phyloP scores from a whole-genome alignment of 1,140 invertebrate species.

The Drosophila takahashii region DNA sequence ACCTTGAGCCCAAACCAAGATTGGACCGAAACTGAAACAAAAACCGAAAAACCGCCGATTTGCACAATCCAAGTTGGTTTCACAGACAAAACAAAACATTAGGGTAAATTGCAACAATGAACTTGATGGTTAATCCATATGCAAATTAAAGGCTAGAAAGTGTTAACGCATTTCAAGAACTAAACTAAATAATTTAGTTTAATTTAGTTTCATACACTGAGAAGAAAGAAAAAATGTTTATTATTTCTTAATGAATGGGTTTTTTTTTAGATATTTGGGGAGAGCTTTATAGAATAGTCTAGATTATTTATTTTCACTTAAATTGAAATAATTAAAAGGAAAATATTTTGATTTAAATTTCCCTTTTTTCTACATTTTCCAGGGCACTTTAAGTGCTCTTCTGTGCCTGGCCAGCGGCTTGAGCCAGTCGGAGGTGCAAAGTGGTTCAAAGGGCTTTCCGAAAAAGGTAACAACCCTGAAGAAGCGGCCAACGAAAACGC shows the following conservation, averaged over 20 bases:
- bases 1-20: conserved; percentile 69
- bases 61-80: conserved; percentile 8
- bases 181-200: background rate
- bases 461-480: conserved; percentile 79
- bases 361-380: background rate
- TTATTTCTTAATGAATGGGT: no score
- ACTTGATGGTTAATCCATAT: conserved; percentile 8
- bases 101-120: conserved; percentile 13
- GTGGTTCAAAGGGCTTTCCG: conserved; percentile 59
- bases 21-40: conserved; percentile 9
- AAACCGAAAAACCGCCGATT: conserved; percentile 24
- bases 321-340: no score
- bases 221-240: no score
- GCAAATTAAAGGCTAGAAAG: conserved; percentile 4
- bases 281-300: no score
- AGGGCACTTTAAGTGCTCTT: conserved; percentile 60
- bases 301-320: no score
- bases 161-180: background rate
- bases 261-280: no score
- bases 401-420: conserved; percentile 56
- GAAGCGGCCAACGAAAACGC: conserved; percentile 76
- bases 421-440: conserved; percentile 30
- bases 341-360: background rate
- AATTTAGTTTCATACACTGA: background rate
- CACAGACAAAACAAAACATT: conserved; percentile 6